These are phyloP conservation scores for Pseudeuparius sepicola DNA, from an alignment of 2,888 invertebrate genomes.

Conservation along the genomic window DNA sequence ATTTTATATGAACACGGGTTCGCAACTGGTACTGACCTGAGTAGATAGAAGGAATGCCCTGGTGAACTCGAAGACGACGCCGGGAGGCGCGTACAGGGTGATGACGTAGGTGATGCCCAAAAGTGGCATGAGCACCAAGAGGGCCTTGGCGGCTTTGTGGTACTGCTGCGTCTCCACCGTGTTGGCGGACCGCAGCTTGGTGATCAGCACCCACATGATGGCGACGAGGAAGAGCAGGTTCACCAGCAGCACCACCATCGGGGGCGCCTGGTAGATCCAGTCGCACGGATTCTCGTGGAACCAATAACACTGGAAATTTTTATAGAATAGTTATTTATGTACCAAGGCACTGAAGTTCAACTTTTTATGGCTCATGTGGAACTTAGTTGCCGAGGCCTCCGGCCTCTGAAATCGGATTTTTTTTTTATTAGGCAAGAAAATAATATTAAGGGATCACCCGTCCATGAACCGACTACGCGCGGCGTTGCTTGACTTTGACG, in stretches of 20 bases:
- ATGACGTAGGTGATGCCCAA: slow-evolving; percentile 86
- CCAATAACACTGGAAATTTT: slow-evolving; percentile 55
- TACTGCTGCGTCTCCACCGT: slow-evolving; percentile 85
- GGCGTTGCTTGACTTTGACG: too few species aligned
- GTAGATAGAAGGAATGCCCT: slow-evolving; percentile 79
- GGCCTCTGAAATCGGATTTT: too few species aligned
- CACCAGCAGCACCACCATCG: slow-evolving; percentile 68
- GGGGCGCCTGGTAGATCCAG: slow-evolving; percentile 82
- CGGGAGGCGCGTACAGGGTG: slow-evolving; percentile 71
- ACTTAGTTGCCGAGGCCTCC: too few species aligned
- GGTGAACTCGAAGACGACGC: slow-evolving; percentile 65
- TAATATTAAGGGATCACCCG: too few species aligned
- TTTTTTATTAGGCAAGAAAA: too few species aligned
- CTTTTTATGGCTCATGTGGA: too few species aligned
- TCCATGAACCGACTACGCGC: too few species aligned
- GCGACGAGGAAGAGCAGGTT: slow-evolving; percentile 73
- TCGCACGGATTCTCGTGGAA: slow-evolving; percentile 71
- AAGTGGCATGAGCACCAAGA: slow-evolving; percentile 85
- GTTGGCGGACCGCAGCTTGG: slow-evolving; percentile 84
- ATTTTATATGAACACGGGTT: too few species aligned
- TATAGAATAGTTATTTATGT: too few species aligned
- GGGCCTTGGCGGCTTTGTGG: slow-evolving; percentile 82
- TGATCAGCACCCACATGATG: slow-evolving; percentile 91
- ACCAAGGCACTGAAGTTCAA: too few species aligned
- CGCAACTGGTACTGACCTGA: slow-evolving; percentile 75